phyloP scores from a whole-genome alignment of 2,888 invertebrate species.

The Nycteola revayana region DNA sequence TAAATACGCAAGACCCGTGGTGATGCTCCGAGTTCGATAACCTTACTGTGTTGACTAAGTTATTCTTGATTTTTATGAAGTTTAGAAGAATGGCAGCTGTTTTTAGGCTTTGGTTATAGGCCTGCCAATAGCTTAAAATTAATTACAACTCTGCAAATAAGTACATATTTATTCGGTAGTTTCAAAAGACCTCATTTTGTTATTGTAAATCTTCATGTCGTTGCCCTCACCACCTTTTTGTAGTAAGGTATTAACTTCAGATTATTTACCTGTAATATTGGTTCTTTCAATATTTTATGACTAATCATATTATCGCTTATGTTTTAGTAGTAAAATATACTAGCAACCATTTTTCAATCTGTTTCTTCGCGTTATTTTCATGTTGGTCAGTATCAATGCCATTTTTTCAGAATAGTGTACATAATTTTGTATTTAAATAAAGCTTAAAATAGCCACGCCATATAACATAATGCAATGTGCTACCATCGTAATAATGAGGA shows the following conservation, averaged over 20 bases:
- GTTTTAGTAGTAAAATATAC: conserved; percentile 34
- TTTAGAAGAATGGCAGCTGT: conserved; percentile 29
- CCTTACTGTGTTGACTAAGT: conserved; percentile 32
- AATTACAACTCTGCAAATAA: too few relatives aligned
- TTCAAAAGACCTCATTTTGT: conserved; percentile 22
- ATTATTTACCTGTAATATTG: conserved; percentile 45
- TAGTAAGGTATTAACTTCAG: conserved; percentile 34
- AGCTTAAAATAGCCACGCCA: conserved; percentile 22
- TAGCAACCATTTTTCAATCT: conserved; percentile 11
- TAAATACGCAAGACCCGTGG: conserved; percentile 54
- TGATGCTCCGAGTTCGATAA: conserved; percentile 55
- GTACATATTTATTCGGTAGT: too few relatives aligned
- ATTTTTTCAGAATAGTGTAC: conserved; percentile 8
- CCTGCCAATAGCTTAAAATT: too few relatives aligned
- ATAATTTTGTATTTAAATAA: conserved; percentile 8
- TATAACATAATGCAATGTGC: conserved; percentile 37
- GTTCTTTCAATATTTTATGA: conserved; percentile 44
- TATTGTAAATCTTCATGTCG: conserved; percentile 46
- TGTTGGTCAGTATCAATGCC: conserved; percentile 1
- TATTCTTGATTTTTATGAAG: conserved; percentile 3
- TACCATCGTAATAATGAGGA: conserved; percentile 42
- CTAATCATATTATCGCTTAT: conserved; percentile 42
- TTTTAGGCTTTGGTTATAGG: conserved; percentile 3
- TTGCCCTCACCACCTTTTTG: conserved; percentile 44
- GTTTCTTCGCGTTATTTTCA: conserved; percentile 1